These are phyloP conservation scores for Disparrhopalites patrizii DNA, from an alignment of 2,888 invertebrate genomes.

Conservation along the genomic window DNA sequence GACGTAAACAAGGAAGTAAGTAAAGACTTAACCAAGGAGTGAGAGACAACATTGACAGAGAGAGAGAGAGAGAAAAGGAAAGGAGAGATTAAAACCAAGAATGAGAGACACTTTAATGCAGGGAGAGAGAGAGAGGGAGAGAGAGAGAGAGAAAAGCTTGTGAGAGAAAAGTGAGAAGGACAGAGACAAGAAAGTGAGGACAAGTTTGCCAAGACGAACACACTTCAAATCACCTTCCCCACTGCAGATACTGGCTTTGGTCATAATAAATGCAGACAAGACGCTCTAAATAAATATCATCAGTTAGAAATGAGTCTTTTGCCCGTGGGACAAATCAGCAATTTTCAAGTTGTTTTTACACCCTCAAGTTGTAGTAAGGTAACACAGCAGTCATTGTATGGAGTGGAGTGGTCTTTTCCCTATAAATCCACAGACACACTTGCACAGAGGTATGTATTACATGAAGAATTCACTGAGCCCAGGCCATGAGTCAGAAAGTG, in stretches of 20 bases:
- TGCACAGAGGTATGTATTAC: background rate
- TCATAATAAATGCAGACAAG: background rate
- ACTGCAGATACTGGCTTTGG: no score
- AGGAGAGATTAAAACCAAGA: no score
- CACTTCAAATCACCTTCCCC: no score
- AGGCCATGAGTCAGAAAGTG: constrained; percentile 24
- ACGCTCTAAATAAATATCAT: constrained; percentile 25
- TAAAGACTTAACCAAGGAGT: no score
- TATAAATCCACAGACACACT: no score
- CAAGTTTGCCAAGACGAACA: constrained; percentile 2
- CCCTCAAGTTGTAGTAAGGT: background rate
- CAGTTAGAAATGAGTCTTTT: constrained; percentile 14
- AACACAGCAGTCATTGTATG: no score
- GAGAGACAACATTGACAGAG: no score
- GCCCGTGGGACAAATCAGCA: constrained; percentile 28
- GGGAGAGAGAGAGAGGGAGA: background rate
- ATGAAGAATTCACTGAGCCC: constrained; percentile 1
- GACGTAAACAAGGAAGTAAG: no score
- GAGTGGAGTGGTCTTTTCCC: no score
- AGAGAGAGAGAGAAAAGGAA: no score
- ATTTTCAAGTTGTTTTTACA: constrained; percentile 8
- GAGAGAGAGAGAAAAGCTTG: background rate
- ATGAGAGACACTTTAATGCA: background rate
- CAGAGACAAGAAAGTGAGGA: constrained; percentile 6
- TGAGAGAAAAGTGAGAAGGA: background rate